phyloP scores from a whole-genome alignment of 2,797 vertebrate species.

The Melopsittacus undulatus region DNA sequence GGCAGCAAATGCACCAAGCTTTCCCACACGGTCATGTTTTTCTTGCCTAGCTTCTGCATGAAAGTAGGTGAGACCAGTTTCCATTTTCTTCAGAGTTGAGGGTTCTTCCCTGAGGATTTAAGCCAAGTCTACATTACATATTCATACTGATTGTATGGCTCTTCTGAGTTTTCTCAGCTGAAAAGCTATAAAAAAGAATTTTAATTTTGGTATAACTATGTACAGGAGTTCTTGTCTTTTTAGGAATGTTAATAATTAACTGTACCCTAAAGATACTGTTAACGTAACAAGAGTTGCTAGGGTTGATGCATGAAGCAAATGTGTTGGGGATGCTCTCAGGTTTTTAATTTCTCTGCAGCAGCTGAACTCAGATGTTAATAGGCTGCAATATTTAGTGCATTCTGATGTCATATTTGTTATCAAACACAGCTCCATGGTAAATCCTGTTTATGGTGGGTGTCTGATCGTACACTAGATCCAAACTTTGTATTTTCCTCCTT shows the following conservation, averaged over 20 bases:
- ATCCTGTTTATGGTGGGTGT: background rate
- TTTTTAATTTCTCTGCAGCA: slow-evolving; percentile 19
- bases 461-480: background rate
- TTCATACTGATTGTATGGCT: background rate
- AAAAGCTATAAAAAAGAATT: background rate
- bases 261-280: background rate
- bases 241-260: background rate
- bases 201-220: background rate
- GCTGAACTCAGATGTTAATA: background rate
- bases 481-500: background rate
- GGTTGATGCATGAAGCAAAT: background rate
- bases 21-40: background rate
- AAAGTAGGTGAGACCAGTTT: background rate
- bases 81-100: background rate
- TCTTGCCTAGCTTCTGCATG: background rate
- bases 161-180: background rate
- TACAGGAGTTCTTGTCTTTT: background rate
- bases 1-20: background rate
- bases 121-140: background rate
- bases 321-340: background rate
- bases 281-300: background rate
- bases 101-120: background rate
- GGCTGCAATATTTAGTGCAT: background rate
- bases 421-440: background rate
- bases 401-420: background rate